These are phyloP conservation scores for Frankliniella fusca DNA, from an alignment of 2,888 invertebrate genomes.

Conservation along the genomic window DNA sequence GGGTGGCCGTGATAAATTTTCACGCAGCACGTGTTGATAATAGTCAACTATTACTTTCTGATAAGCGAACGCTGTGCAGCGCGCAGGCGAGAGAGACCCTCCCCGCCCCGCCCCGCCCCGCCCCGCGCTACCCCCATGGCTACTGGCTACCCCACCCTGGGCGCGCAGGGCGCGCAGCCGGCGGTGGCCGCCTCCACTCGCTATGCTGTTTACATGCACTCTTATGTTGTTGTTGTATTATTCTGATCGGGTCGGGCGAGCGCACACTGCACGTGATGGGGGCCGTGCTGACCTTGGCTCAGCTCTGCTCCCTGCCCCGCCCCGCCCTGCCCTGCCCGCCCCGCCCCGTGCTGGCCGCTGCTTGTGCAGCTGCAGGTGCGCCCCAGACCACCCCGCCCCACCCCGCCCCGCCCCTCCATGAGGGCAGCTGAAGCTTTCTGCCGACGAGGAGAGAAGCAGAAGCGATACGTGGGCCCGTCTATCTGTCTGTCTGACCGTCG, in stretches of 20 bases:
- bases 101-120: neutral
- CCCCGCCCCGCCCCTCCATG: too few relatives aligned
- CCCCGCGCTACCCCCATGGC: neutral
- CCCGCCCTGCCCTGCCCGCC: too few relatives aligned
- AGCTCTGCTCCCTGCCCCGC: neutral
- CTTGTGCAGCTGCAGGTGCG: slow-evolving; percentile 21
- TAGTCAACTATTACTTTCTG: slow-evolving; percentile 26
- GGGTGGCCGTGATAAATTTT: neutral
- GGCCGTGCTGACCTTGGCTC: neutral
- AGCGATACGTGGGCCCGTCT: too few relatives aligned
- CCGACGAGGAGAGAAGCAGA: too few relatives aligned
- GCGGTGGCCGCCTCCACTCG: neutral
- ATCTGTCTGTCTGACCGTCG: too few relatives aligned
- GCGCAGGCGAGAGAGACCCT: neutral
- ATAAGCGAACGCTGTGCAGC: neutral
- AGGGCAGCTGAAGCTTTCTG: too few relatives aligned
- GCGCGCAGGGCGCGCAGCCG: neutral
- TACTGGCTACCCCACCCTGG: neutral
- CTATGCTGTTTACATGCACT: neutral
- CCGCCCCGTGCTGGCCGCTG: neutral
- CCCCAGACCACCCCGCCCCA: neutral
- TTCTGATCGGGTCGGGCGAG: too few relatives aligned
- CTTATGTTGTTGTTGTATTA: too few relatives aligned
- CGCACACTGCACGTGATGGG: neutral
- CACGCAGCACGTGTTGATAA: slow-evolving; percentile 22